phyloP scores from a whole-genome alignment of 2,113 vertebrate species.

The Lutjanus erythropterus region DNA sequence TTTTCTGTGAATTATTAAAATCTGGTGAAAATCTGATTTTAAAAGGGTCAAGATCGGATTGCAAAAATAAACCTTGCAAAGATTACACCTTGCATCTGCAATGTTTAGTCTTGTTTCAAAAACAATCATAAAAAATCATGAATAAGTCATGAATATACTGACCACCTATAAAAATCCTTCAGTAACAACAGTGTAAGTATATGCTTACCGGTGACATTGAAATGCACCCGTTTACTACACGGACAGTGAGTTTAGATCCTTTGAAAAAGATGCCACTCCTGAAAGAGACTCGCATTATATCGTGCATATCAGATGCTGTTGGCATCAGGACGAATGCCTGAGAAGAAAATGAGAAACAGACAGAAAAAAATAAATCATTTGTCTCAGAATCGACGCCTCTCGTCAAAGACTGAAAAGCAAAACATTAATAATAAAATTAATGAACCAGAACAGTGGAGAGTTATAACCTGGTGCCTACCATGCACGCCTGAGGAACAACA shows the following conservation, averaged over 20 bases:
- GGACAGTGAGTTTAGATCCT: accelerated
- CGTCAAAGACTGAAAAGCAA: too few species aligned
- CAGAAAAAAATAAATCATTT: too few species aligned
- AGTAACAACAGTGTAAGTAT: background rate
- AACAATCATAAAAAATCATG: too few species aligned
- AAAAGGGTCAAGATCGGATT: too few species aligned
- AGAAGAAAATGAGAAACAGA: background rate
- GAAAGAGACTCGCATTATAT: accelerated
- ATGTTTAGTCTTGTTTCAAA: too few species aligned
- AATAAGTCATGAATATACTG: too few species aligned
- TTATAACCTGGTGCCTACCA: slow-evolving; percentile 35
- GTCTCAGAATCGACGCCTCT: too few species aligned
- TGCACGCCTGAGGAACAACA: background rate
- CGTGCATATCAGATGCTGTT: accelerated
- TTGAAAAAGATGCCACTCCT: accelerated
- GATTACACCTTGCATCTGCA: too few species aligned
- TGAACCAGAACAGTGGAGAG: background rate
- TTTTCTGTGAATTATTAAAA: background rate
- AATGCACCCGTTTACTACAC: accelerated
- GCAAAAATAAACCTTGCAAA: too few species aligned
- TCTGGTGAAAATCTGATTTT: background rate
- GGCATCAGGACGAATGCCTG: slow-evolving; percentile 65
- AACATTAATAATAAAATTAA: too few species aligned
- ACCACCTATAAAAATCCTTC: too few species aligned
- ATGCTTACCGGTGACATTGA: slow-evolving; percentile 11